Evolutionary conservation across 2,888 invertebrate species (phyloP).

Genomic region (Boloria selene): DNA sequence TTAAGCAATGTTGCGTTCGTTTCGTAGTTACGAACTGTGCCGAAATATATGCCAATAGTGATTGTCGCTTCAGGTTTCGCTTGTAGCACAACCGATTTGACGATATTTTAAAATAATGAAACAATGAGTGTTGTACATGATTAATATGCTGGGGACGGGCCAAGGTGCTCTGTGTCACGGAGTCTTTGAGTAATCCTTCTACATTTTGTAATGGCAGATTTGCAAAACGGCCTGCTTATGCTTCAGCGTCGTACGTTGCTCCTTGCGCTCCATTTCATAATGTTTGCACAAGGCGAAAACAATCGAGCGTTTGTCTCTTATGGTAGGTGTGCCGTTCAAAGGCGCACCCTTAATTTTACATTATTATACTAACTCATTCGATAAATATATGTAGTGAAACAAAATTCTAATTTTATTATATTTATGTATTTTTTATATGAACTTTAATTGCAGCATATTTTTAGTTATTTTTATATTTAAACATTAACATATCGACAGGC

Average conservation of each 20-base stretch:
- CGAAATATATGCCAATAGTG: slow-evolving; percentile 42
- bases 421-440: neutral
- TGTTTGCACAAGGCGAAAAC: slow-evolving; percentile 68
- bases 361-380: neutral
- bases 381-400: neutral
- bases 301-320: slow-evolving; percentile 59
- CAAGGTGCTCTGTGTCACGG: slow-evolving; percentile 47
- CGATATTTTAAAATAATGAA: slow-evolving; percentile 59
- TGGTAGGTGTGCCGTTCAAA: slow-evolving; percentile 46
- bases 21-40: slow-evolving; percentile 47
- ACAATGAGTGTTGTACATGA: slow-evolving; percentile 56
- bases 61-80: slow-evolving; percentile 2
- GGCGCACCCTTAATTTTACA: slow-evolving; percentile 32
- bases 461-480: slow-evolving; percentile 7
- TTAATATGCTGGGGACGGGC: slow-evolving; percentile 58
- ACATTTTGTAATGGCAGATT: slow-evolving; percentile 67
- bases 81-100: neutral
- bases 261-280: slow-evolving; percentile 76
- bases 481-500: slow-evolving; percentile 24
- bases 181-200: slow-evolving; percentile 58
- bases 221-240: slow-evolving; percentile 62
- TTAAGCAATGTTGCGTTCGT: slow-evolving; percentile 10
- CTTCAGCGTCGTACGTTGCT: slow-evolving; percentile 60
- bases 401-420: neutral
- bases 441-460: neutral